Evolutionary conservation across 2,797 vertebrate species (phyloP).

Genomic region (Tragelaphus oryx): DNA sequence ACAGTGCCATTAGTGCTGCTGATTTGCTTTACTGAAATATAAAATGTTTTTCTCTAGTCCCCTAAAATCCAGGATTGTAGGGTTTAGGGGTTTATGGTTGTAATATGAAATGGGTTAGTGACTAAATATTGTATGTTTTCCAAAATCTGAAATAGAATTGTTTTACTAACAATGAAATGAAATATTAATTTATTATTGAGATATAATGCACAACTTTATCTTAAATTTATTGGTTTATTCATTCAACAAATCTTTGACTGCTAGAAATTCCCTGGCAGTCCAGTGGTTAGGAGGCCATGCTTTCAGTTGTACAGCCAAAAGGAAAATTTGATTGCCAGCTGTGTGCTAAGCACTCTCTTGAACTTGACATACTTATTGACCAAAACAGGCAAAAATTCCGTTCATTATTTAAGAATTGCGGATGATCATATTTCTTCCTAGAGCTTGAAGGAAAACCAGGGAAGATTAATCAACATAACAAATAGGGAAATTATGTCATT

Average conservation of each 20-base stretch:
- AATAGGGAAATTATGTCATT: background rate
- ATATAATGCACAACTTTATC: background rate
- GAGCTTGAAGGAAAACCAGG: background rate
- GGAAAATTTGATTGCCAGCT: background rate
- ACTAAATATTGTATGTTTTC: background rate
- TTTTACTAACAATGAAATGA: background rate
- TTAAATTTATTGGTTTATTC: background rate
- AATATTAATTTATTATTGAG: slow-evolving; percentile 7
- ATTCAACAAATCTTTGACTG: background rate
- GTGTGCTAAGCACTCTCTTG: background rate
- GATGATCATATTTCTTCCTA: background rate
- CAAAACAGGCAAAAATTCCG: background rate
- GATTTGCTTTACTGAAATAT: background rate
- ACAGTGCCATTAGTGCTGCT: background rate
- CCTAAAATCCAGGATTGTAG: background rate
- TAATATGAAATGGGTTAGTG: slow-evolving; percentile 6
- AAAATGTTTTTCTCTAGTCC: background rate
- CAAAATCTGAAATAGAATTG: background rate
- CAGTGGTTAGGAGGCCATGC: background rate
- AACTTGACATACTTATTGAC: background rate
- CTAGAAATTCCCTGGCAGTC: background rate
- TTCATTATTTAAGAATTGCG: background rate
- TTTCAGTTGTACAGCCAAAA: background rate
- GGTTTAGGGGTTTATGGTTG: background rate
- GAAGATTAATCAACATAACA: background rate